Base-by-base conservation (phyloP, 2,797 vertebrate genomes). In the Smutsia temminckii region DNA sequence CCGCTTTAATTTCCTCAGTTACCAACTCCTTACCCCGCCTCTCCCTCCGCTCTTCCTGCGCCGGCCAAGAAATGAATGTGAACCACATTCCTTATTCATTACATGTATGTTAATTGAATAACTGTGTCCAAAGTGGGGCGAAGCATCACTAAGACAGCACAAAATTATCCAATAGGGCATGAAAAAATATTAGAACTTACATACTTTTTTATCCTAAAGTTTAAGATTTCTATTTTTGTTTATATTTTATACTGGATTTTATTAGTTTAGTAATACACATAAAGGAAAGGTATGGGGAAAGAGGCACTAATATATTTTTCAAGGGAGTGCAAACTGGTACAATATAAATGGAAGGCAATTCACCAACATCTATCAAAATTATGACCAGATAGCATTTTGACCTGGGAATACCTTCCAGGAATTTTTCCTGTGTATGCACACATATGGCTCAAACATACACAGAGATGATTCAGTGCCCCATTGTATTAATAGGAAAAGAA, bases 401-500 rank as follows among this genome's bases (percentile, higher is more conserved):
- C 27, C n/a, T 25, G 72, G 79, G 27, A 63, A 83, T 37, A 14
- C 27, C 20, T 42, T 21, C 42, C 37, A 51, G 78, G 89, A 49
- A 51, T 72, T 91, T 81, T 74, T 51, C 6, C 40, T 83, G 49
- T 25, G 16, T 8, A 11, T 42, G 14, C 34, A 89, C 32, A 27
- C 64, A 80, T 20, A 81, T 27, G 55, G 14, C 10, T 53, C n/a
- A 11, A 5, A 17, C 46, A 25, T 25, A 57, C 72, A 64, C 59
- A 66, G 2, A 63, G 69, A 66, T 37, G 64, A 77, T 89, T 53
- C 46, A 64, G 3, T 53, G 18, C 80, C 53, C 21, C 6, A 51
- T 29, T 42, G n/a, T 51, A 37, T 61, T 64, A 83, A 83, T 40
- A 91, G 78, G 78, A 63, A 91, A 74, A 53, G 57, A 63, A 83